These are phyloP conservation scores for Mesocricetus auratus DNA, from an alignment of 2,113 vertebrate genomes.

Conservation along the genomic window DNA sequence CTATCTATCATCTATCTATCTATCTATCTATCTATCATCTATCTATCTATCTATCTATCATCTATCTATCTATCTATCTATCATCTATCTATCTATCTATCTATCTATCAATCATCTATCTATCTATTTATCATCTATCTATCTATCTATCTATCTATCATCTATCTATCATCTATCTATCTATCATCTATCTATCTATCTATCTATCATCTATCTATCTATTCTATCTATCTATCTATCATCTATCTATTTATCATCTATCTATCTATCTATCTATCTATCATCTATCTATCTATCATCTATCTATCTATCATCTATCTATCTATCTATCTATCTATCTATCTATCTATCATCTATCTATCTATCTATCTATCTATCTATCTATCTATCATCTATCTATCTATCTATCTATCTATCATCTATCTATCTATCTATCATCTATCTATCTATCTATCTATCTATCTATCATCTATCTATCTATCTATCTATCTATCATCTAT, in stretches of 20 bases:
- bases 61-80: not conserved
- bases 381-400: not conserved
- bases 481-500: not conserved
- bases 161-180: not conserved
- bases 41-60: no score
- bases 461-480: not conserved
- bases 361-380: not conserved
- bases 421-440: no score
- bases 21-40: not conserved
- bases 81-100: not conserved
- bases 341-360: no score
- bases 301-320: not conserved
- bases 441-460: not conserved
- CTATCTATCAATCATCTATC: no score
- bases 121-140: no score
- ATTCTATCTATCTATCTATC: not conserved
- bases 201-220: not conserved
- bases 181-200: not conserved
- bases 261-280: not conserved
- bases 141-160: not conserved
- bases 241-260: not conserved
- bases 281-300: not conserved
- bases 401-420: not conserved
- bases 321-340: not conserved
- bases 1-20: not conserved